These are phyloP conservation scores for Carassius auratus DNA, from an alignment of 2,113 vertebrate genomes.

Conservation along the genomic window DNA sequence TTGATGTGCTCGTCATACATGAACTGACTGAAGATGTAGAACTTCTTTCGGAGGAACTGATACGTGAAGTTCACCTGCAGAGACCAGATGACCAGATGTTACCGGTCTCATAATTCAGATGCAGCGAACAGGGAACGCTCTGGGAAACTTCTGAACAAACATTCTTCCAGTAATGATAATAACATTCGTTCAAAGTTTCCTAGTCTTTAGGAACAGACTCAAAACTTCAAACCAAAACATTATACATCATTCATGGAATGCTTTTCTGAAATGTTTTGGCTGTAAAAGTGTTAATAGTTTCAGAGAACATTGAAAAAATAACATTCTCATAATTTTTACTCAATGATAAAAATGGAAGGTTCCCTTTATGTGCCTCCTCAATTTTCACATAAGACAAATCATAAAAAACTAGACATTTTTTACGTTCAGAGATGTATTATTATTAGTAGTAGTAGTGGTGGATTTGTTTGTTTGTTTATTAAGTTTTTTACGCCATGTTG, in stretches of 20 bases:
- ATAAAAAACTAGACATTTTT: too few relatives aligned
- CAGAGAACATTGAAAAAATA: background rate
- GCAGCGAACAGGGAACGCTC: background rate
- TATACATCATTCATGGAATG: background rate
- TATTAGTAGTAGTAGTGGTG: too few relatives aligned
- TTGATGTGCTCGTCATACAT: slow-evolving; percentile 99
- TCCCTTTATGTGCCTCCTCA: too few relatives aligned
- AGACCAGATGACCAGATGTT: background rate
- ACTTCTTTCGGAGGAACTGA: slow-evolving; percentile 97
- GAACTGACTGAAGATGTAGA: slow-evolving; percentile 99
- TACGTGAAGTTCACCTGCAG: slow-evolving; percentile 97
- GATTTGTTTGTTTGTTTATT: too few relatives aligned
- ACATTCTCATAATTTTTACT: background rate
- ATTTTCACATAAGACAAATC: too few relatives aligned
- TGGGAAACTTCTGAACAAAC: background rate
- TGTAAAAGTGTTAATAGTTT: background rate
- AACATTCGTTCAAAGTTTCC: background rate
- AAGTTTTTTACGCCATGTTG: too few relatives aligned
- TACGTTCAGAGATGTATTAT: too few relatives aligned
- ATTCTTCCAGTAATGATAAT: background rate
- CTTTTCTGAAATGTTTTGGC: background rate
- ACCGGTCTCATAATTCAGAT: background rate
- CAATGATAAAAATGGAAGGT: too few relatives aligned
- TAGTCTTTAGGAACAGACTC: background rate
- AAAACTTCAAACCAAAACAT: background rate